Evolutionary conservation across 2,797 vertebrate species (phyloP).

Genomic region (Miichthys miiuy): DNA sequence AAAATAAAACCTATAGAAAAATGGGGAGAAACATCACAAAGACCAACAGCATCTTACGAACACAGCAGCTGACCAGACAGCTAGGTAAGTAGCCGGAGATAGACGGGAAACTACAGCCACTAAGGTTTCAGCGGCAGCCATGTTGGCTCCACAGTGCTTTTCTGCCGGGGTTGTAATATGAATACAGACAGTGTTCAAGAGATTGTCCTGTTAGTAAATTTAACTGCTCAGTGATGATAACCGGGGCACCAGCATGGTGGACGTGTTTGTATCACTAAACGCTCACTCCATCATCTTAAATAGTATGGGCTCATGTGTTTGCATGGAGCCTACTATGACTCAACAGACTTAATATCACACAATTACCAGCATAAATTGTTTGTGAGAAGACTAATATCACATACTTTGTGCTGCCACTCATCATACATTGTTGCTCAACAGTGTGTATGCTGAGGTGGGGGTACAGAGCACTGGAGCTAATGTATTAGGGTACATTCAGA

Average conservation of each 20-base stretch:
- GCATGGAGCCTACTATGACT: constrained; percentile 6
- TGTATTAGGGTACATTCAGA: no score
- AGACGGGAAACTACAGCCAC: constrained; percentile 17
- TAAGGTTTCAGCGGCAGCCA: constrained; percentile 26
- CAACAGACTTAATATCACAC: neutral
- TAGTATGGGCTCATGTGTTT: constrained; percentile 18
- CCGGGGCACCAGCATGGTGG: neutral
- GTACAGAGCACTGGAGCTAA: neutral
- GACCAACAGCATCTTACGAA: constrained; percentile 52
- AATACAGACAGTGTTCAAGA: constrained; percentile 33
- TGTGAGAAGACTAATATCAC: neutral
- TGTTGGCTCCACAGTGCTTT: constrained; percentile 21
- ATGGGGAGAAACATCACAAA: constrained; percentile 42
- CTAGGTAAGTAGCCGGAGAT: constrained; percentile 24
- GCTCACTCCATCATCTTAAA: neutral
- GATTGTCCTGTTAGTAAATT: constrained; percentile 28
- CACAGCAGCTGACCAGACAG: constrained; percentile 61
- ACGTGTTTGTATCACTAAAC: neutral
- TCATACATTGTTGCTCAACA: neutral
- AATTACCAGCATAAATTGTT: constrained; percentile 11
- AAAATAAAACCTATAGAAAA: constrained; percentile 54
- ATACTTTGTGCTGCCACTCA: neutral
- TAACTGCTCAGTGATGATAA: neutral
- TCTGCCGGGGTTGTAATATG: constrained; percentile 3
- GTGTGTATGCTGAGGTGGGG: neutral